Evolutionary conservation across 1,140 invertebrate genomes (phyloP).

Genomic region (Acromyrmex charruanus): DNA sequence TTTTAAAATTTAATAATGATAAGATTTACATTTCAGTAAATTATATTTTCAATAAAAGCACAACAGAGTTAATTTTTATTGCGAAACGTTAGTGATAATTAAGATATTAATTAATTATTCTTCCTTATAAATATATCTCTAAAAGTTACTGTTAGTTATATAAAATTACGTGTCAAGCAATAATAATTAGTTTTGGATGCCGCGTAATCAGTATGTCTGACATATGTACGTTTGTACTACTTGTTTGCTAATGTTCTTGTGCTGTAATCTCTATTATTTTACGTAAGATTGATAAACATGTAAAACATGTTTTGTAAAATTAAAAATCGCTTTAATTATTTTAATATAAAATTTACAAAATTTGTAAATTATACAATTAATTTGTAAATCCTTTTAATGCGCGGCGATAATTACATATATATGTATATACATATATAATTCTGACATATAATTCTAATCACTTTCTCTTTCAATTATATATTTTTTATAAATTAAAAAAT

Average conservation of each 20-base stretch:
- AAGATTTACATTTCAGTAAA: too few species aligned
- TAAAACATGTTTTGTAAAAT: background rate
- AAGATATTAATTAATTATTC: conserved; percentile 25
- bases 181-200: conserved; percentile 8
- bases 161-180: conserved; percentile 26
- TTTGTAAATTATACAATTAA: conserved; percentile 15
- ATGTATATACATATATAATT: background rate
- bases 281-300: background rate
- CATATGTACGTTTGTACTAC: conserved; percentile 13
- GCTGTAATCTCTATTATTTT: background rate
- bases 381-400: background rate
- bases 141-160: background rate
- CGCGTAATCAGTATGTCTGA: background rate
- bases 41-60: too few species aligned
- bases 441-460: background rate
- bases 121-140: too few species aligned
- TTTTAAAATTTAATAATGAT: too few species aligned
- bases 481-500: conserved; percentile 7
- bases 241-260: background rate
- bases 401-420: background rate
- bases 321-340: background rate
- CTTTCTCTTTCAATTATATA: background rate
- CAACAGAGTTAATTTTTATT: background rate
- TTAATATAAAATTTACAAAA: background rate
- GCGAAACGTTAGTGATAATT: conserved; percentile 29